phyloP scores from a whole-genome alignment of 2,113 vertebrate genomes.

The Morphnarchus princeps region DNA sequence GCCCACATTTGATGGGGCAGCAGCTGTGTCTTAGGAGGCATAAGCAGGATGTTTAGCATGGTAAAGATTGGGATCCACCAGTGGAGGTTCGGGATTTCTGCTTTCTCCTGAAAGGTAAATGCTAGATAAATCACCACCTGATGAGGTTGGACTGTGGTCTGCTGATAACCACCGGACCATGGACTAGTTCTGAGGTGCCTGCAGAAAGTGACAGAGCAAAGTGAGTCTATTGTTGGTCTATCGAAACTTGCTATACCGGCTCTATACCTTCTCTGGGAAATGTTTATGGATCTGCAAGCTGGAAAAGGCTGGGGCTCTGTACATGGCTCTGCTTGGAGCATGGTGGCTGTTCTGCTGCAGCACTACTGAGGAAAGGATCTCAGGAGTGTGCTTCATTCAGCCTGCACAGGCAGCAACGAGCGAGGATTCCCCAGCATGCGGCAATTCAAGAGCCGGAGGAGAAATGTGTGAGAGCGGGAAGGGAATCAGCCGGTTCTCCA shows the following conservation, averaged over 20 bases:
- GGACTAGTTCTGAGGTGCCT: not conserved
- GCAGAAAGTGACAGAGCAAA: not conserved
- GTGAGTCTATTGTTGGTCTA: not conserved
- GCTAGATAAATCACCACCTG: not conserved
- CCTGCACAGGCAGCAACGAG: fast-evolving
- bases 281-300: not conserved
- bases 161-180: not conserved
- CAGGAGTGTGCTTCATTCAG: not conserved
- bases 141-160: not conserved
- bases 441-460: not conserved
- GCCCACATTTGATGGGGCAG: not conserved
- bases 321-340: not conserved
- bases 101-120: not conserved
- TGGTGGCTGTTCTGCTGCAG: not conserved
- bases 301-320: not conserved
- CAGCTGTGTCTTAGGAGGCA: not conserved
- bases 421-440: not conserved
- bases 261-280: not conserved
- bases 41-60: not conserved
- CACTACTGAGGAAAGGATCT: not conserved
- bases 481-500: not conserved
- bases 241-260: not conserved
- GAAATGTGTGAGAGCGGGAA: not conserved
- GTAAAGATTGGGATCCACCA: not conserved
- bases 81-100: not conserved